Conservation (phyloP, 2,888 invertebrate species). For the Pseudococcus longispinus region DNA sequence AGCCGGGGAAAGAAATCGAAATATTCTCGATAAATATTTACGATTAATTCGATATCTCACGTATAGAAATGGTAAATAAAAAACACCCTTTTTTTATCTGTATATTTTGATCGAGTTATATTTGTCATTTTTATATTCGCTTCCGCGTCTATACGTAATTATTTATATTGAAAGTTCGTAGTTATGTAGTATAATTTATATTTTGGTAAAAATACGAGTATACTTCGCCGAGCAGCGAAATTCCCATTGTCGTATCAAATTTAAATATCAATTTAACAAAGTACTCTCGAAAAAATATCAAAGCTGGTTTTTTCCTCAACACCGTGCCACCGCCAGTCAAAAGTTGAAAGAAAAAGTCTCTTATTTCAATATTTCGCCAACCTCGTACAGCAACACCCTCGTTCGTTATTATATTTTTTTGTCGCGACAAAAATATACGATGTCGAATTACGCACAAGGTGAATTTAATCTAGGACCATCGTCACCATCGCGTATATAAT, state of each 20-base stretch:
- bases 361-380: neutral
- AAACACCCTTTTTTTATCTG: neutral
- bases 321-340: neutral
- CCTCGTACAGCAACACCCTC: neutral
- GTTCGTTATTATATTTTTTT: neutral
- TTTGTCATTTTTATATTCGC: neutral
- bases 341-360: neutral
- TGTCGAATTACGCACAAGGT: slow-evolving; percentile 3
- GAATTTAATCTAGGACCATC: slow-evolving; percentile 13
- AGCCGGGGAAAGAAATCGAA: neutral
- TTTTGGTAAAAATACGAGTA: neutral
- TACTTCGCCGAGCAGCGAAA: neutral
- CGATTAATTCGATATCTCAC: neutral
- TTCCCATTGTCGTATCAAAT: neutral
- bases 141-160: neutral
- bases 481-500: neutral
- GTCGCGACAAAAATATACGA: neutral
- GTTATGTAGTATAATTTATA: neutral
- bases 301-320: neutral
- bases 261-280: slow-evolving; percentile 1
- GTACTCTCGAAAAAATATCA: neutral
- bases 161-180: neutral
- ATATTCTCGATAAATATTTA: slow-evolving; percentile 1
- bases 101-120: neutral
- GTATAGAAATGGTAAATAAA: neutral